Evolutionary conservation across 2,888 invertebrate species (phyloP), one percentile per base, ranked within the genome.

Genomic region (Xestobium rufovillosum): DNA sequence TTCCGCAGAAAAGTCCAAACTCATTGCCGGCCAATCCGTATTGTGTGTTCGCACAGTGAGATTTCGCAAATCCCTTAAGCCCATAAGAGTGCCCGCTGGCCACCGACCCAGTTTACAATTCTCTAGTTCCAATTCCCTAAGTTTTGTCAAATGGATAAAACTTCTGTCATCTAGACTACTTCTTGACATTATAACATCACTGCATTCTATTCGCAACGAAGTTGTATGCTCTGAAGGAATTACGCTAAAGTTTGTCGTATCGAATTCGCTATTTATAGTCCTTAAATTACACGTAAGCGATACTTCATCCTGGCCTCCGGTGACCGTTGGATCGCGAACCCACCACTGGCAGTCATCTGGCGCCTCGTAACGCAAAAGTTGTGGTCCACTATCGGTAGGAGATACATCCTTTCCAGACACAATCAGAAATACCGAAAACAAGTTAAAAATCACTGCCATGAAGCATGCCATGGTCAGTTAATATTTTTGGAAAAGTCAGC

Each of bases 301-400:
- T 44, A 86, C 83, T 67, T 87, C 83, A 52, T 80, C 78, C 41
- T 61, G 63, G 9, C 63, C 65, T 46, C 56, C 63, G 13, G 29
- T 32, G 47, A 70, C 71, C 51, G 67, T 71, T 45, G 72, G 74
- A 56, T 72, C 79, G 48, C 74, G 67, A 26, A 80, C 60, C 76
- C 78, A 78, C 83, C 83, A 83, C 59, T 83, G 80, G 57, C 89
- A 90, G 63, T 88, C 85, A 60, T 87, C 87, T 39, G 88, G 88
- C 45, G 86, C 83, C 65, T 87, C 87, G 65, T 87, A 85, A 51
- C 69, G 65, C 31, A 74, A 59, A 25, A 68, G 63, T 36, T 68
- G 65, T 17, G 66, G 61, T 39, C 64, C 62, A 45, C 61, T 56
- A 48, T 63, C 63, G 9, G 56, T 57, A 4, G 53, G 45, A n/a